Evolutionary conservation across 2,113 vertebrate genomes (phyloP), one percentile per base, ranked within the genome.

Genomic region (Pionites leucogaster): DNA sequence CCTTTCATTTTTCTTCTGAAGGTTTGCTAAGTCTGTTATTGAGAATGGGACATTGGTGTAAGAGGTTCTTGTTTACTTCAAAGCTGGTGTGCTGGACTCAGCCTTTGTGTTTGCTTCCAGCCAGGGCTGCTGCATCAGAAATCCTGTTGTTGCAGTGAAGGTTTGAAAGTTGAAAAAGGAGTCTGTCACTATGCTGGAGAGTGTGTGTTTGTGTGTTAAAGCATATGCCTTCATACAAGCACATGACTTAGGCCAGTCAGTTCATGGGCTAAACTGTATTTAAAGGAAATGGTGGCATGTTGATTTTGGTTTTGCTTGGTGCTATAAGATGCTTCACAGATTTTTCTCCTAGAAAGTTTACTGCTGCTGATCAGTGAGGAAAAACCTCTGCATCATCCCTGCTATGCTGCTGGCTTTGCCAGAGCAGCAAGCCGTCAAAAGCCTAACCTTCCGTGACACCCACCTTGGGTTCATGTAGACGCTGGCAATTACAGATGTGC

Each of bases 61-160:
- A 87, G 85, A 92, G 82, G 82, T 94, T 91, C 72, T 65, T 35
- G 12, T 49, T 82, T 96, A 85, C 88, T 93, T 82, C 60, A 37
- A 24, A 93, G 80, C 83, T 86, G 70, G 35, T 19, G 35, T 85
- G 88, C 64, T 92, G 82, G 95, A 72, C 85, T 86, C 22, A 2
- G 31, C 81, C 93, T 96, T 96, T 14, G 5, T 78, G 77, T 82
- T 95, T 96, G 52, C 85, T 82, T 76, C 65, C 76, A 95, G 94
- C 72, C 83, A 55, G 65, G 60, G 75, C 82, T 96, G 44, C 90
- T 63, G 70, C 77, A 74, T 85, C 47, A 82, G 59, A 76, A 59
- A 59, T 57, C 42, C 78, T 86, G 65, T 46, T 93, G 72, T 60
- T 62, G 57, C 17, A 44, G 72, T 68, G 78, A 83, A 95, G 92